Conservation (phyloP, 1,140 invertebrate species). For the Tachypleus tridentatus region DNA sequence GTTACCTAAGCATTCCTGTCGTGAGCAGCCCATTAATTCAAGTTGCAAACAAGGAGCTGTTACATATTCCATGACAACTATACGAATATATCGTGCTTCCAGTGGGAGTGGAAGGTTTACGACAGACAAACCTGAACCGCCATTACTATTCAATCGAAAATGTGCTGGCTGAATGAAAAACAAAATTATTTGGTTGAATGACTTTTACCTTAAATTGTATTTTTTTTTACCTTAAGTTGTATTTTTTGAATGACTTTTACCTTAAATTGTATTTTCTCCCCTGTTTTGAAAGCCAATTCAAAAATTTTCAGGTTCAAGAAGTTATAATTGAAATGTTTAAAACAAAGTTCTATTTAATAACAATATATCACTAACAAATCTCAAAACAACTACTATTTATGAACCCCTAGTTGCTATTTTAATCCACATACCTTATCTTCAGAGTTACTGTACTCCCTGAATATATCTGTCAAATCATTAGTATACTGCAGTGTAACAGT, state of each 20-base stretch:
- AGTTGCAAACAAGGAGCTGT: conserved; percentile 77
- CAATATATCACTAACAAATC: too few species aligned
- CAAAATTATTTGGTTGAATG: background rate
- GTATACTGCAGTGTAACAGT: conserved; percentile 76
- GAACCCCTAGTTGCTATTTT: too few species aligned
- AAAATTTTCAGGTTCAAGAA: too few species aligned
- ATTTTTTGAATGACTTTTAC: too few species aligned
- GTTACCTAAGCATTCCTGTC: conserved; percentile 56
- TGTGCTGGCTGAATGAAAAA: conserved; percentile 55
- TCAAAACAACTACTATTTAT: too few species aligned
- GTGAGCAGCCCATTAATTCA: conserved; percentile 85
- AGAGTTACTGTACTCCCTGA: conserved; percentile 83
- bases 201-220: too few species aligned
- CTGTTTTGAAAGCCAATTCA: too few species aligned
- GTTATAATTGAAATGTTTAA: too few species aligned
- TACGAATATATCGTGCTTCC: conserved; percentile 75
- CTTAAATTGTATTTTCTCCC: too few species aligned
- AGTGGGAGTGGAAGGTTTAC: conserved; percentile 80
- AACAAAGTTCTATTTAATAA: too few species aligned
- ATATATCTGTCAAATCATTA: conserved; percentile 74
- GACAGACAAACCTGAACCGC: conserved; percentile 67
- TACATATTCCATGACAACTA: conserved; percentile 75
- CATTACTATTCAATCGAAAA: conserved; percentile 58
- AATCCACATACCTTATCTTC: conserved; percentile 43
- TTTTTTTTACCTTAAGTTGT: too few species aligned